These are phyloP conservation scores for Athalia circularis DNA, from an alignment of 2,888 invertebrate species.

Conservation along the genomic window DNA sequence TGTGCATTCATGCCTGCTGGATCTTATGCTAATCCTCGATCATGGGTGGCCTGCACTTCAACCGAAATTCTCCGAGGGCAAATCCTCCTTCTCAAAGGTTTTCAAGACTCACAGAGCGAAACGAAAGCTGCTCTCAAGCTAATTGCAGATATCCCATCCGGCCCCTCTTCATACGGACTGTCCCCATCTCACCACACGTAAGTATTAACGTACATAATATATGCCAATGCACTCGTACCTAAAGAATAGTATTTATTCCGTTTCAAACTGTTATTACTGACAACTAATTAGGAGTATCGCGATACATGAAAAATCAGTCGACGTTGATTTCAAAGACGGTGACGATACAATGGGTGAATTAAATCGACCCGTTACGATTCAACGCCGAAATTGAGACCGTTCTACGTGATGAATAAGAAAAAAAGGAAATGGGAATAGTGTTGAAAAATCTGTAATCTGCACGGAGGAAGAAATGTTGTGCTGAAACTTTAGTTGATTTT, in stretches of 20 bases:
- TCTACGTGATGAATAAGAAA: too few relatives aligned
- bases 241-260: too few relatives aligned
- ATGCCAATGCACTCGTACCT: too few relatives aligned
- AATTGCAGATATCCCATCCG: conserved; percentile 34
- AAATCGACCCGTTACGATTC: background rate
- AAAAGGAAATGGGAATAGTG: background rate
- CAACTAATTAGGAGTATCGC: too few relatives aligned
- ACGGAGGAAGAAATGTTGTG: background rate
- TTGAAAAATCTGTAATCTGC: background rate
- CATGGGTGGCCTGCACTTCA: conserved; percentile 57
- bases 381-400: background rate
- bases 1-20: conserved; percentile 27
- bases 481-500: conserved; percentile 17
- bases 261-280: too few relatives aligned
- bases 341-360: too few relatives aligned
- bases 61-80: conserved; percentile 32
- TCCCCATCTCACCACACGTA: background rate
- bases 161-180: background rate
- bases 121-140: conserved; percentile 42
- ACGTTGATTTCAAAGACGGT: too few relatives aligned
- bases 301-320: too few relatives aligned
- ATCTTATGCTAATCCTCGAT: conserved; percentile 62
- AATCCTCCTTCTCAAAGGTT: conserved; percentile 34
- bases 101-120: conserved; percentile 29
- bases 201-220: background rate